A percentile compares a stretch with the other conserved stretches of the same genome.
Conservation (phyloP, 35 echinoderm and acorn worm genomes). For the Chiridota heheva region DNA sequence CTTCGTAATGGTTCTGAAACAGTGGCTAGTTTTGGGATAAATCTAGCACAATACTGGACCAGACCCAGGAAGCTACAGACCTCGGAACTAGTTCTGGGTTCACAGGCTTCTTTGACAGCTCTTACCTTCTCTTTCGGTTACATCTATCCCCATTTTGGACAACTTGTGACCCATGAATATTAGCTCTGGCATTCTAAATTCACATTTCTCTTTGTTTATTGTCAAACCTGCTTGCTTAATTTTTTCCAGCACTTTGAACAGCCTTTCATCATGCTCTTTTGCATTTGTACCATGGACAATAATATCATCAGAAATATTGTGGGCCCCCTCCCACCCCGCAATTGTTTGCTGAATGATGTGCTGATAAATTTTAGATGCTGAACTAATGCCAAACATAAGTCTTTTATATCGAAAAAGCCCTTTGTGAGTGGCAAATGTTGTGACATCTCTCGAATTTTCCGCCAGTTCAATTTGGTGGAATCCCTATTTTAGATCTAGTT, state of each 20-base stretch:
- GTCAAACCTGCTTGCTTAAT: conserved; percentile 9
- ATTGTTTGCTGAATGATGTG: conserved; percentile 27
- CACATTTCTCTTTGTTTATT: conserved; percentile 46
- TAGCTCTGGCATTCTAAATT: conserved; percentile 47
- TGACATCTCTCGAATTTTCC: conserved; percentile 10
- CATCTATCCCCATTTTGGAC: conserved; percentile 26
- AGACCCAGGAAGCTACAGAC: conserved; percentile 56
- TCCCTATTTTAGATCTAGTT: conserved; percentile 30
- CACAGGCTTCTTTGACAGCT: conserved; percentile 30
- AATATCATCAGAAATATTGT: conserved; percentile 67
- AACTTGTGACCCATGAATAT: conserved; percentile 58
- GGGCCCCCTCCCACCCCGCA: conserved; percentile 19
- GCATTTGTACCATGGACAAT: conserved; percentile 23
- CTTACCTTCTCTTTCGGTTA: conserved; percentile 35
- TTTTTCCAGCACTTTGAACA: conserved; percentile 24
- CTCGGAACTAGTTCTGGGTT: conserved; percentile 45
- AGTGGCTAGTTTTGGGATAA: conserved; percentile 72
- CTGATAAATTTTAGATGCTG: conserved; percentile 47
- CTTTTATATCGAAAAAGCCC: conserved; percentile 54
- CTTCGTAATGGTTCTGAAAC: conserved; percentile 51
- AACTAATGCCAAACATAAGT: conserved; percentile 60
- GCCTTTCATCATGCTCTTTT: conserved; percentile 44
- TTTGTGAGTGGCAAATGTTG: conserved; percentile 43
- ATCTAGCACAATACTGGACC: conserved; percentile 43
- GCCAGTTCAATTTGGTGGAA: conserved; percentile 26